Base-by-base conservation (phyloP, 2,888 invertebrate genomes). In the Deroplatys truncata region DNA sequence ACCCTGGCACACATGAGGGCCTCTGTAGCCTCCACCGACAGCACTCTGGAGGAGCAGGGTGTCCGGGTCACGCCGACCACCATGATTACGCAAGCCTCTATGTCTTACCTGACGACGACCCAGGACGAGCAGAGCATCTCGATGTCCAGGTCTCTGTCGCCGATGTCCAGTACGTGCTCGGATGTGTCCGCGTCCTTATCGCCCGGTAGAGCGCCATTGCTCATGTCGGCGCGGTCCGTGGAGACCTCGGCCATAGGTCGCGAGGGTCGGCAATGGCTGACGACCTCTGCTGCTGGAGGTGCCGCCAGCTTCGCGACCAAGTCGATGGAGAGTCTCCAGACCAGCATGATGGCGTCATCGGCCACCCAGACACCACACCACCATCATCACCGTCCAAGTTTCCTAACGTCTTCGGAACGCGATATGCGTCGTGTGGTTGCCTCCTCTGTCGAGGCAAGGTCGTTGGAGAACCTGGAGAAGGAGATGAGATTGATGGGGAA, bases 301-400 rank as follows among this genome's bases (percentile, higher is more conserved):
- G 29, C 84, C 20, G 56, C 88, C n/a, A 31, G 88, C 88, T 89
- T 90, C 88, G 85, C 90, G 35, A 88, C 91, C 31, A 89, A 91
- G 56, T 96, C 96, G 35, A 96, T 96, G 96, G 96, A 96, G 92
- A 96, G 96, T 92, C 94, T 96, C 91, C 94, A 96, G 92, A 72
- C 56, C 5, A 20, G 20, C 9, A 83, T 82, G 28, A 31, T 29
- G 35, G 85, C 82, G 13, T 49, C 88, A 4, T 84, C 89, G 4
- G 43, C 84, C 25, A 43, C n/a, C 15, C 15, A 28, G 10, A 84
- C 25, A 5, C 86, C 49, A 25, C 84, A 28, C 16, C 88, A 86
- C 82, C 90, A 86, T 28, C 88, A 28, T 83, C 95, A 95, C 90
- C 94, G 96, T 91, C 94, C 96, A 90, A 96, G 96, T 88, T 96